phyloP scores from a whole-genome alignment of 2,113 vertebrate genomes.

The Catagonus wagneri region DNA sequence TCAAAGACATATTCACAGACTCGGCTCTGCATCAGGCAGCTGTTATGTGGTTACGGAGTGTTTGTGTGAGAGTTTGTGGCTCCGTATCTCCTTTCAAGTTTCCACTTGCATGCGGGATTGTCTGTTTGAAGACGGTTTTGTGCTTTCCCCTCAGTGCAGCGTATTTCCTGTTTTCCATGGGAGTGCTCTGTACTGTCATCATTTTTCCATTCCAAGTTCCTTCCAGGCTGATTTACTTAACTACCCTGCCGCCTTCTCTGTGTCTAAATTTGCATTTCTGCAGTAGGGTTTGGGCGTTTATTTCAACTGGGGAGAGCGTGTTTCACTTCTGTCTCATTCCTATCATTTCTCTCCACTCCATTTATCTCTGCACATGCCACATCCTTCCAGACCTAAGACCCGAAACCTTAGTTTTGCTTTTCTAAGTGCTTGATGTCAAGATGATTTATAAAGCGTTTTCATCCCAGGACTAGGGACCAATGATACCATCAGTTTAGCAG shows the following conservation, averaged over 20 bases:
- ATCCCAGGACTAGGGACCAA: neutral
- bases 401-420: conserved; percentile 30
- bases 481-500: conserved; percentile 3
- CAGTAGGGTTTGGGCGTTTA: neutral
- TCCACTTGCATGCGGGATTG: conserved; percentile 36
- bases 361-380: neutral
- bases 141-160: neutral
- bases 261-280: conserved; percentile 41
- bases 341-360: neutral
- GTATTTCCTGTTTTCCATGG: conserved; percentile 74
- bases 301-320: neutral
- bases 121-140: conserved; percentile 53
- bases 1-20: conserved; percentile 75
- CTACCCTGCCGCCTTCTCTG: conserved; percentile 30
- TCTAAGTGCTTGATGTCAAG: conserved; percentile 48
- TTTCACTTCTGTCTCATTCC: neutral
- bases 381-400: conserved; percentile 41
- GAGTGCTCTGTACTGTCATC: conserved; percentile 40
- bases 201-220: conserved; percentile 63
- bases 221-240: conserved; percentile 41
- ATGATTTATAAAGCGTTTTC: conserved; percentile 64
- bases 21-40: conserved; percentile 61
- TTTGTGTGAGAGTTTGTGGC: conserved; percentile 24
- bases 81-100: conserved; percentile 64
- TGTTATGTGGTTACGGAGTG: conserved; percentile 52